These are phyloP conservation scores for Psilopogon haemacephalus DNA, from an alignment of 2,113 vertebrate genomes.

Conservation along the genomic window DNA sequence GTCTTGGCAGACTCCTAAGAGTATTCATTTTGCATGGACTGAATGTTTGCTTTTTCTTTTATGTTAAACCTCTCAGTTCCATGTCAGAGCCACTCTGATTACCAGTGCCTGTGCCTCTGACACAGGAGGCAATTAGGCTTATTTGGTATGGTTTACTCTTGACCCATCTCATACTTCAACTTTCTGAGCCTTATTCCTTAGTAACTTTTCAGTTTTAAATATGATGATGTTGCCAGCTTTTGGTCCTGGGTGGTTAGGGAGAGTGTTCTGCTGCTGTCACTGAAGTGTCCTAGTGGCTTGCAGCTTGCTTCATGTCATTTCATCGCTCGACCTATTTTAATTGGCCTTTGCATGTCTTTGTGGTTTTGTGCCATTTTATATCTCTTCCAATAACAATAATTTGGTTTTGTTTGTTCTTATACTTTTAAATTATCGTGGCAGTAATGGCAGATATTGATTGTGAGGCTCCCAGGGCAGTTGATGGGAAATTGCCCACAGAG, in stretches of 20 bases:
- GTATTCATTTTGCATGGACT: background rate
- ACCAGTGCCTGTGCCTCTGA: background rate
- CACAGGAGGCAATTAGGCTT: background rate
- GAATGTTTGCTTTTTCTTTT: background rate
- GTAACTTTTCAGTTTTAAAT: background rate
- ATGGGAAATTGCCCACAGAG: background rate
- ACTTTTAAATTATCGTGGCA: background rate
- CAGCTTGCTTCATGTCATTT: too few species aligned
- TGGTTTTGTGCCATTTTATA: too few species aligned
- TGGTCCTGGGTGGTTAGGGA: too few species aligned
- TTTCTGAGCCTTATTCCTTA: background rate
- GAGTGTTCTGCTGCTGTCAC: too few species aligned
- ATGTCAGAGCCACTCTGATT: background rate
- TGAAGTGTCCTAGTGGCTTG: too few species aligned
- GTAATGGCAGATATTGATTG: background rate
- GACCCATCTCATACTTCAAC: background rate
- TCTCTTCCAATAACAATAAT: too few species aligned
- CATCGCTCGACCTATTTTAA: too few species aligned
- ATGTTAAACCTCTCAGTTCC: background rate
- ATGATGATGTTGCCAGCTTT: background rate
- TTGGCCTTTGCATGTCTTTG: too few species aligned
- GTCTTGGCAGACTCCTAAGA: background rate
- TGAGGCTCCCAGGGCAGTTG: background rate
- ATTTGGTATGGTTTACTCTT: background rate
- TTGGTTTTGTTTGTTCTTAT: too few species aligned